Evolutionary conservation across 2,888 invertebrate genomes (phyloP).

Genomic region (Cheilosia variabilis): DNA sequence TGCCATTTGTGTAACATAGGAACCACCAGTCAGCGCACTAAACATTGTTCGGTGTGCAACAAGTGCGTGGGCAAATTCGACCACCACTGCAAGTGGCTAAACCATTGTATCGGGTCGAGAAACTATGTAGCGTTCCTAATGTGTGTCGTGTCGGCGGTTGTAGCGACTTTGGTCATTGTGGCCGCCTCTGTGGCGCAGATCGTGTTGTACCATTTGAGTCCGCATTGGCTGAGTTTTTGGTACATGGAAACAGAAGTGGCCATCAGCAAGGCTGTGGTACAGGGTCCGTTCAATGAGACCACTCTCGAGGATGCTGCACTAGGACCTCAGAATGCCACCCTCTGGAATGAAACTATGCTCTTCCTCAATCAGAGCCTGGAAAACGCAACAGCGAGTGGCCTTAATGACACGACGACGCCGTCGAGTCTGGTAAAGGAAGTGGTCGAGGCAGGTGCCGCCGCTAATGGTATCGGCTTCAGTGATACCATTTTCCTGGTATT

Average conservation of each 20-base stretch:
- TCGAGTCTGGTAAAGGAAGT: conserved; percentile 48
- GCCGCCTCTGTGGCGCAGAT: conserved; percentile 89
- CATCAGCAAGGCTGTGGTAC: conserved; percentile 76
- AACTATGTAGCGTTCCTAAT: conserved; percentile 94
- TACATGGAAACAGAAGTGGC: conserved; percentile 78
- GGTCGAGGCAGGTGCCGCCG: conserved; percentile 62
- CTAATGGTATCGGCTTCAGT: conserved; percentile 83
- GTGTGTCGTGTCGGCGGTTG: conserved; percentile 91
- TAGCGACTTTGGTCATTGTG: conserved; percentile 89
- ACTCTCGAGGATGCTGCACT: conserved; percentile 51
- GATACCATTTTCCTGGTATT: conserved; percentile 86
- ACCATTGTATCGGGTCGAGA: conserved; percentile 96
- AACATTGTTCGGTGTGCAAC: conserved; percentile 98
- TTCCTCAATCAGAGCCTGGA: conserved; percentile 51
- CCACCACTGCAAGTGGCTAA: conserved; percentile 99
- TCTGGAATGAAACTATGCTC: conserved; percentile 56
- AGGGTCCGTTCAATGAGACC: conserved; percentile 57
- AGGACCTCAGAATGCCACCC: conserved; percentile 41
- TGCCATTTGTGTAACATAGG: conserved; percentile 96
- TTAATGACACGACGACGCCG: conserved; percentile 43
- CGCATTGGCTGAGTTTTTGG: conserved; percentile 85
- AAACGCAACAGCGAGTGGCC: conserved; percentile 51
- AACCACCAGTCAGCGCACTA: conserved; percentile 90
- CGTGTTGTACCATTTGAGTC: conserved; percentile 86
- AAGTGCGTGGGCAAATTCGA: conserved; percentile 98